Percentiles rank a stretch among this genome's conserved stretches.
These are phyloP conservation scores for Oreohelix idahoensis DNA, from an alignment of 1,140 invertebrate species.

Conservation along the genomic window DNA sequence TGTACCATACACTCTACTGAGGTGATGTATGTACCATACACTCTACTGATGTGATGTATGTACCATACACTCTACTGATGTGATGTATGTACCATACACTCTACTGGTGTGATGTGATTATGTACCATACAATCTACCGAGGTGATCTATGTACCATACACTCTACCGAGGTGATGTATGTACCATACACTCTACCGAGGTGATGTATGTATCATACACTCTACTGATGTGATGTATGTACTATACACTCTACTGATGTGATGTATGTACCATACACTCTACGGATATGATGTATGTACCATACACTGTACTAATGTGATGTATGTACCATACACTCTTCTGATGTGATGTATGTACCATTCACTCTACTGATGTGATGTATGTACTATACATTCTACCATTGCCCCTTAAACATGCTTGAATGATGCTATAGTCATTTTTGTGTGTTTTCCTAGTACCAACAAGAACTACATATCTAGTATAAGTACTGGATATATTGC, in stretches of 20 bases:
- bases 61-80: neutral
- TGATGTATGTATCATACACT: neutral
- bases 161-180: neutral
- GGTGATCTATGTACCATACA: neutral
- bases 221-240: neutral
- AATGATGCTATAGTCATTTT: too few relatives aligned
- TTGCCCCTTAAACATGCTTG: too few relatives aligned
- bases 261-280: neutral
- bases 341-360: neutral
- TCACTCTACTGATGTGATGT: neutral
- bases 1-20: neutral
- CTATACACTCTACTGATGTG: neutral
- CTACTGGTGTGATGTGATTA: neutral
- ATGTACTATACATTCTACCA: too few relatives aligned
- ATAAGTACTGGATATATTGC: too few relatives aligned
- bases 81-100: neutral
- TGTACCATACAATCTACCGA: neutral
- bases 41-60: neutral
- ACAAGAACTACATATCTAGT: too few relatives aligned
- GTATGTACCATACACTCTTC: neutral
- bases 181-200: neutral
- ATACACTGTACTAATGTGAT: neutral
- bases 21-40: neutral
- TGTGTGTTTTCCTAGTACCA: too few relatives aligned
- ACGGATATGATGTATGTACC: neutral